A percentile compares a stretch with the other conserved stretches of the same genome.
Conservation (phyloP, 2,888 invertebrate species). For the Pseudoips prasinana region DNA sequence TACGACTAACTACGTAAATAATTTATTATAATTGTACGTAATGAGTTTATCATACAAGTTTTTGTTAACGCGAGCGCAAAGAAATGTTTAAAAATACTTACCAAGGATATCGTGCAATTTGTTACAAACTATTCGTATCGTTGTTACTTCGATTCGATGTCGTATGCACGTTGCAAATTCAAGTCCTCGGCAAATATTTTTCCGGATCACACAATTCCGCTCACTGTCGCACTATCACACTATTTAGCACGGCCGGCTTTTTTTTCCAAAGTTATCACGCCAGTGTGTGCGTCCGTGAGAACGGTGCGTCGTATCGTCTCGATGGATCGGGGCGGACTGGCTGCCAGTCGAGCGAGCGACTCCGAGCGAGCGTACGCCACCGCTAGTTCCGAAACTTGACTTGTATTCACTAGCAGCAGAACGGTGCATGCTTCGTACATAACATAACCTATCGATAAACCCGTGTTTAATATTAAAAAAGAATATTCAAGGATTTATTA, state of each 20-base stretch:
- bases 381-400: slow-evolving; percentile 41
- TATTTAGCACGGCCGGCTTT: slow-evolving; percentile 61
- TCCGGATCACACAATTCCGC: slow-evolving; percentile 59
- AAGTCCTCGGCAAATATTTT: slow-evolving; percentile 49
- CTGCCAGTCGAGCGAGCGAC: slow-evolving; percentile 27
- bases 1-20: slow-evolving; percentile 2
- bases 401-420: slow-evolving; percentile 43
- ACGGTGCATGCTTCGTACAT: slow-evolving; percentile 28
- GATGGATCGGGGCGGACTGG: slow-evolving; percentile 67
- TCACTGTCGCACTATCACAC: slow-evolving; percentile 77
- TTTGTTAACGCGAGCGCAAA: slow-evolving; percentile 16
- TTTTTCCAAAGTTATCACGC: slow-evolving; percentile 55
- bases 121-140: slow-evolving; percentile 41
- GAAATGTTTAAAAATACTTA: slow-evolving; percentile 35
- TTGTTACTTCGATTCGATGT: slow-evolving; percentile 50
- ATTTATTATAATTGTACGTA: slow-evolving; percentile 8
- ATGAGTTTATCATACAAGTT: slow-evolving; percentile 24
- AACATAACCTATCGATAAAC: slow-evolving; percentile 9
- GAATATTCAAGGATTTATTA: too few relatives aligned
- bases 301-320: slow-evolving; percentile 53
- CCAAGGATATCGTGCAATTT: slow-evolving; percentile 61
- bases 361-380: slow-evolving; percentile 26
- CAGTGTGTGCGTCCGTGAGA: slow-evolving; percentile 44
- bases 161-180: slow-evolving; percentile 38
- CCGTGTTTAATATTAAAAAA: too few relatives aligned